Conservation (phyloP, 2,113 vertebrate species). For the Hypomesus transpacificus region DNA sequence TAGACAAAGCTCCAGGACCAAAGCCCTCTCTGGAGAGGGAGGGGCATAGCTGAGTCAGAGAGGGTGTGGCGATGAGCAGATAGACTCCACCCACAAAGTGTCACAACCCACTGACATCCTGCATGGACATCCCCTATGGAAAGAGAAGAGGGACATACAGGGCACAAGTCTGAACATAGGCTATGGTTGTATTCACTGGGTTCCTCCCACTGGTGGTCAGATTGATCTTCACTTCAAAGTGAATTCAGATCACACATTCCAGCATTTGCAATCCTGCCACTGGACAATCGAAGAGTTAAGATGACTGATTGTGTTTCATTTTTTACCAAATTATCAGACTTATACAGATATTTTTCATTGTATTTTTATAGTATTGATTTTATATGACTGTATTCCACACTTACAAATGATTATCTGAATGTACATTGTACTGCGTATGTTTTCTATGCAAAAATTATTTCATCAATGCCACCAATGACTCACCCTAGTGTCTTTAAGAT, state of each 20-base stretch:
- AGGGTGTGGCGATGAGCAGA: conserved; percentile 49
- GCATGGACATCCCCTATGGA: conserved; percentile 33
- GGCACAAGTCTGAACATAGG: conserved; percentile 22
- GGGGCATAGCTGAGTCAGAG: conserved; percentile 14
- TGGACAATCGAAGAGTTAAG: conserved; percentile 43
- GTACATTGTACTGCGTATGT: conserved; percentile 64
- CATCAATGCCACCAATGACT: conserved; percentile 50
- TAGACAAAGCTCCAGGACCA: conserved; percentile 42
- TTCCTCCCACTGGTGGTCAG: conserved; percentile 22
- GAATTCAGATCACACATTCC: conserved; percentile 46
- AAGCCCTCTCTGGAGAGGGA: conserved; percentile 37
- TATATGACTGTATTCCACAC: conserved; percentile 53
- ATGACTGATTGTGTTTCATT: conserved; percentile 28
- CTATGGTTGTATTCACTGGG: conserved; percentile 36
- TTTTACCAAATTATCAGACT: conserved; percentile 43
- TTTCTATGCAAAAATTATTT: conserved; percentile 45
- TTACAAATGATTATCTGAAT: conserved; percentile 67
- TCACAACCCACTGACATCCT: conserved; percentile 32
- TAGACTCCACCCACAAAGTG: conserved; percentile 44
- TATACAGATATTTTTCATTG: conserved; percentile 44
- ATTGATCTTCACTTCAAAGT: conserved; percentile 41
- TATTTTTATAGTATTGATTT: conserved; percentile 43
- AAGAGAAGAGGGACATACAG: conserved; percentile 45
- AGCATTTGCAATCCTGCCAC: conserved; percentile 57
- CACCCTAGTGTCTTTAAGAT: conserved; percentile 38